A percentile compares a stretch with the other conserved stretches of the same genome.
Conservation (phyloP, 2,113 vertebrate species). For the Ameiurus melas region DNA sequence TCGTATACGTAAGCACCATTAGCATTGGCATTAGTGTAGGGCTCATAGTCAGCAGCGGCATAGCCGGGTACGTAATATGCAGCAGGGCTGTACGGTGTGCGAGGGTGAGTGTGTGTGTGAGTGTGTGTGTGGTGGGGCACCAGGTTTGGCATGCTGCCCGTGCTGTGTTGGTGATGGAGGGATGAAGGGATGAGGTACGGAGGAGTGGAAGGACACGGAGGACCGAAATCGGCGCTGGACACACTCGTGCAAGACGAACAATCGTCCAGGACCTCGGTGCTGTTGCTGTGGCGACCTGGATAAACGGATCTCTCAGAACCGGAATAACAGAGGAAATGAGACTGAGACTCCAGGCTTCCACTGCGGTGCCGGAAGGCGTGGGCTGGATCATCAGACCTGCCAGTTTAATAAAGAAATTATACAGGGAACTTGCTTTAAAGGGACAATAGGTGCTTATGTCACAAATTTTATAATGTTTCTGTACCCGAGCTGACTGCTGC, state of each 20-base stretch:
- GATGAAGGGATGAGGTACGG: slow-evolving; percentile 79
- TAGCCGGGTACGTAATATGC: slow-evolving; percentile 83
- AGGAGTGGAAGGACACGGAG: slow-evolving; percentile 63
- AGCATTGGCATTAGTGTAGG: slow-evolving; percentile 78
- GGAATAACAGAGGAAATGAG: slow-evolving; percentile 72
- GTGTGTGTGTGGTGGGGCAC: slow-evolving; percentile 76
- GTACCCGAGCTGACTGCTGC: slow-evolving; percentile 92
- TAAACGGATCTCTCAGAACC: slow-evolving; percentile 80
- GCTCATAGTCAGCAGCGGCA: slow-evolving; percentile 75
- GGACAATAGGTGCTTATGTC: background rate
- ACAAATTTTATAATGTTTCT: slow-evolving; percentile 8
- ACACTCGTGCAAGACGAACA: slow-evolving; percentile 92
- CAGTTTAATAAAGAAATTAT: slow-evolving; percentile 9
- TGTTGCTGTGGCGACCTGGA: slow-evolving; percentile 85
- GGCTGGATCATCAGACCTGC: slow-evolving; percentile 80
- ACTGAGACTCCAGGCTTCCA: slow-evolving; percentile 89
- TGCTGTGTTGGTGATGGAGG: slow-evolving; percentile 72
- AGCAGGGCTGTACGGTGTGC: slow-evolving; percentile 74
- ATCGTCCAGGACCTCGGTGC: slow-evolving; percentile 88
- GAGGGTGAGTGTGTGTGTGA: slow-evolving; percentile 74
- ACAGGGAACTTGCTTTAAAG: background rate
- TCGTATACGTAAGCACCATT: slow-evolving; percentile 82
- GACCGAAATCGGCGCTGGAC: slow-evolving; percentile 85
- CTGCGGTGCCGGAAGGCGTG: slow-evolving; percentile 86
- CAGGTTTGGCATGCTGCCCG: slow-evolving; percentile 95